A percentile compares a stretch with the other conserved stretches of the same genome.
phyloP scores from a whole-genome alignment of 2,888 invertebrate genomes.

The Epistrophe eligans region DNA sequence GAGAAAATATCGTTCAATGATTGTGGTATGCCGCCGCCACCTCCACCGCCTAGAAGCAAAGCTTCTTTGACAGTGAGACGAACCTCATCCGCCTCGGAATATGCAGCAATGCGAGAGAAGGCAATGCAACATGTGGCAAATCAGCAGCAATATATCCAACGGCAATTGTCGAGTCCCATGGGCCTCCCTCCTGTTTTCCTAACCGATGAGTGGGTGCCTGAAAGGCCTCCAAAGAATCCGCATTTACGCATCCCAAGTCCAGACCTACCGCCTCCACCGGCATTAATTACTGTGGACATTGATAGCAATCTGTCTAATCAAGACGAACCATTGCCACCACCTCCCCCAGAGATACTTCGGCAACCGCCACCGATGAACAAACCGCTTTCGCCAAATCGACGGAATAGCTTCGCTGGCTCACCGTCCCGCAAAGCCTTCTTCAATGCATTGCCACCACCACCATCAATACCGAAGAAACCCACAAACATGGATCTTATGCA shows the following conservation, averaged over 20 bases:
- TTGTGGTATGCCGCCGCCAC: constrained; percentile 84
- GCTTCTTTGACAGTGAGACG: constrained; percentile 82
- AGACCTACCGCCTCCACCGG: constrained; percentile 83
- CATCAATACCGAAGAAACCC: constrained; percentile 83
- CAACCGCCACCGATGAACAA: constrained; percentile 75
- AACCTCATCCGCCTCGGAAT: constrained; percentile 89
- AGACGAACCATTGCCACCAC: constrained; percentile 84
- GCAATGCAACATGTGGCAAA: constrained; percentile 81
- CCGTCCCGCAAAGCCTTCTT: constrained; percentile 80
- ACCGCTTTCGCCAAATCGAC: constrained; percentile 82
- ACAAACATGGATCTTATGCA: constrained; percentile 80
- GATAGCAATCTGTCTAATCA: constrained; percentile 79
- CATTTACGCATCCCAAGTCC: constrained; percentile 85
- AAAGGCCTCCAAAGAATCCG: constrained; percentile 91
- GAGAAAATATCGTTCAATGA: constrained; percentile 83
- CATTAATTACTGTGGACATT: constrained; percentile 76
- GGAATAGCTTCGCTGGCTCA: constrained; percentile 84
- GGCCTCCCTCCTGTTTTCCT: constrained; percentile 86
- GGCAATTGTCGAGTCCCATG: constrained; percentile 84
- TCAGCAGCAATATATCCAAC: constrained; percentile 82
- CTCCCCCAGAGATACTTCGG: constrained; percentile 83
- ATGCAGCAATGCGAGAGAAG: constrained; percentile 84
- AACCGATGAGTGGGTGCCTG: constrained; percentile 89
- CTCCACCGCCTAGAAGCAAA: constrained; percentile 82
- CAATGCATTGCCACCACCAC: constrained; percentile 79